A percentile compares a stretch with the other conserved stretches of the same genome.
phyloP scores from a whole-genome alignment of 30 jellyfish, hydroid and myxozoan species.

The Aurelia sp. region DNA sequence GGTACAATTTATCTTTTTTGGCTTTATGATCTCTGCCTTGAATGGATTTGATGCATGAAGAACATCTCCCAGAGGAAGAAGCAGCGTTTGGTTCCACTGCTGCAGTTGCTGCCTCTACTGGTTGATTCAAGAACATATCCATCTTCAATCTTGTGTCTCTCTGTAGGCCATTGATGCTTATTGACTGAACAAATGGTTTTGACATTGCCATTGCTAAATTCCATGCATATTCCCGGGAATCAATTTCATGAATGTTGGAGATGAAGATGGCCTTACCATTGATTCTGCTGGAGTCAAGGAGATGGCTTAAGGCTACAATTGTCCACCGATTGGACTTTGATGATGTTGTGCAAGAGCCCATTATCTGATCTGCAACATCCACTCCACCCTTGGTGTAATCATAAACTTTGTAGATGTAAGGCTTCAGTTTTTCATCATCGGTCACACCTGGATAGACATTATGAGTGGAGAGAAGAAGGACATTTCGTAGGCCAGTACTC shows the following conservation, averaged over 20 bases:
- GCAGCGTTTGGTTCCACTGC: background rate
- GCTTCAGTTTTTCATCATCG: background rate
- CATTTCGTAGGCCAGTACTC: too few relatives aligned
- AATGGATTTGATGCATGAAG: background rate
- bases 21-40: background rate
- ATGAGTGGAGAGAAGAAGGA: background rate
- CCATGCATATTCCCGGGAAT: background rate
- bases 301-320: background rate
- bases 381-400: conserved; percentile 25
- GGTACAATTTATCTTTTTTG: background rate
- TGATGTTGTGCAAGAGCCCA: conserved; percentile 7
- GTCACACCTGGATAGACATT: background rate
- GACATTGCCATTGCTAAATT: background rate
- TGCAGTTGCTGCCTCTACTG: background rate
- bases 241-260: background rate
- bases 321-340: conserved; percentile 2
- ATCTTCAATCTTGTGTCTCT: background rate
- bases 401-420: background rate
- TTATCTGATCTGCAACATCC: background rate
- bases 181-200: background rate
- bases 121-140: background rate
- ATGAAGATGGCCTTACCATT: background rate
- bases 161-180: background rate
- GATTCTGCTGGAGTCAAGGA: background rate
- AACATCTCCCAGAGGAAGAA: background rate